A percentile compares a stretch with the other conserved stretches of the same genome.
phyloP scores from a whole-genome alignment of 2,797 vertebrate species.

The Clarias fuscus region DNA sequence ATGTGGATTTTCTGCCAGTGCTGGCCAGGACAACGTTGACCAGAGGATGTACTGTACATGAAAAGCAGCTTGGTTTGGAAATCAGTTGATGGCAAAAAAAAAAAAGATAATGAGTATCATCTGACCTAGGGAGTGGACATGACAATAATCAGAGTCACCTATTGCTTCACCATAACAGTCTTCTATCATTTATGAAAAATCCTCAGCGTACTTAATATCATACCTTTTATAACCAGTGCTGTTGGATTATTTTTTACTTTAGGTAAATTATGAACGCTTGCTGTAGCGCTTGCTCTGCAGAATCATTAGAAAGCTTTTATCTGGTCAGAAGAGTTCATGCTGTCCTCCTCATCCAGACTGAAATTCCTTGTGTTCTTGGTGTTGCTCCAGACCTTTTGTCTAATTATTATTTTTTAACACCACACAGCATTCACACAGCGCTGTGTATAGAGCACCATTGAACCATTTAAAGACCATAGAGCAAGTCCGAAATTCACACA shows the following conservation, averaged over 20 bases:
- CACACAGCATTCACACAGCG: slow-evolving; percentile 8
- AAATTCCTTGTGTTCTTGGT: slow-evolving; percentile 28
- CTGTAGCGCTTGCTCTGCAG: background rate
- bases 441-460: background rate
- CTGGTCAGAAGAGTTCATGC: slow-evolving; percentile 4
- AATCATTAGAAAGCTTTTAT: slow-evolving; percentile 24
- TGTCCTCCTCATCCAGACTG: slow-evolving; percentile 18
- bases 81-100: slow-evolving; percentile 26
- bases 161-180: background rate
- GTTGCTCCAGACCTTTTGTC: slow-evolving; percentile 15
- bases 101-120: slow-evolving; percentile 9
- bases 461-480: background rate
- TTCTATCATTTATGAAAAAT: background rate
- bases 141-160: background rate
- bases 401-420: background rate
- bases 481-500: background rate
- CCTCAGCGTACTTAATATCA: background rate
- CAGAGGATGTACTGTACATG: slow-evolving; percentile 48
- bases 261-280: background rate
- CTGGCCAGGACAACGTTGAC: slow-evolving; percentile 39
- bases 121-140: slow-evolving; percentile 3
- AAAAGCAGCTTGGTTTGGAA: slow-evolving; percentile 24
- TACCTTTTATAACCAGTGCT: background rate
- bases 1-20: slow-evolving; percentile 39
- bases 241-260: background rate